These are phyloP conservation scores for Patella depressa DNA, from an alignment of 2,888 invertebrate species.

Conservation along the genomic window DNA sequence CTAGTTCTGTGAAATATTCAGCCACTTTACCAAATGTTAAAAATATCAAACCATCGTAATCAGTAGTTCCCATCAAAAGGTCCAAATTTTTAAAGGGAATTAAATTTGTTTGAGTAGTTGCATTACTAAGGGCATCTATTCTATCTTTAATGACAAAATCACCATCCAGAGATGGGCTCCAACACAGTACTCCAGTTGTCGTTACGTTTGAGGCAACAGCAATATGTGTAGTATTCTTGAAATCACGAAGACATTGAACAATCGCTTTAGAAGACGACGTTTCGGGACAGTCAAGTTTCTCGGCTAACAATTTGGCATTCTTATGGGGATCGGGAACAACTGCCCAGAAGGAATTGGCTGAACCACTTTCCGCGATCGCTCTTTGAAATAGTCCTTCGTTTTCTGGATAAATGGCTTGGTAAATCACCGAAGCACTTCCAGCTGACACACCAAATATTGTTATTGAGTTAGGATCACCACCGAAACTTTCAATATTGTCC, in stretches of 20 bases:
- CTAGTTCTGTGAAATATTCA: too few relatives aligned
- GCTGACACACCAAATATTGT: conserved; percentile 56
- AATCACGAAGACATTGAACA: not conserved
- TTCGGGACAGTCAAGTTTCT: not conserved
- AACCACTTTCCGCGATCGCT: conserved; percentile 51
- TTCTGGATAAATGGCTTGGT: conserved; percentile 44
- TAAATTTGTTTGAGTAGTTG: not conserved
- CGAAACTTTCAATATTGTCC: conserved; percentile 46
- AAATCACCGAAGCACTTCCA: conserved; percentile 44
- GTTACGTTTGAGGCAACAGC: not conserved
- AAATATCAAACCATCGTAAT: not conserved
- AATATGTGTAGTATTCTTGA: not conserved
- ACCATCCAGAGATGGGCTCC: not conserved
- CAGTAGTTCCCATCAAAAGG: not conserved
- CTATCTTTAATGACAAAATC: not conserved
- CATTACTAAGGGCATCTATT: not conserved
- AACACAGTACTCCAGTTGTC: not conserved
- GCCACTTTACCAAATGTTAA: too few relatives aligned
- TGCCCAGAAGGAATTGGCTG: conserved; percentile 23
- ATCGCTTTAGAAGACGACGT: not conserved
- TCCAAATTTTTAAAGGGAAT: not conserved
- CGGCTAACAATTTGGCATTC: not conserved
- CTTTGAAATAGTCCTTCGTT: conserved; percentile 49
- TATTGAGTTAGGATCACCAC: conserved; percentile 43
- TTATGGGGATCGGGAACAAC: not conserved